These are phyloP conservation scores for Colinus virginianus DNA, from an alignment of 2,113 vertebrate genomes.

Conservation along the genomic window DNA sequence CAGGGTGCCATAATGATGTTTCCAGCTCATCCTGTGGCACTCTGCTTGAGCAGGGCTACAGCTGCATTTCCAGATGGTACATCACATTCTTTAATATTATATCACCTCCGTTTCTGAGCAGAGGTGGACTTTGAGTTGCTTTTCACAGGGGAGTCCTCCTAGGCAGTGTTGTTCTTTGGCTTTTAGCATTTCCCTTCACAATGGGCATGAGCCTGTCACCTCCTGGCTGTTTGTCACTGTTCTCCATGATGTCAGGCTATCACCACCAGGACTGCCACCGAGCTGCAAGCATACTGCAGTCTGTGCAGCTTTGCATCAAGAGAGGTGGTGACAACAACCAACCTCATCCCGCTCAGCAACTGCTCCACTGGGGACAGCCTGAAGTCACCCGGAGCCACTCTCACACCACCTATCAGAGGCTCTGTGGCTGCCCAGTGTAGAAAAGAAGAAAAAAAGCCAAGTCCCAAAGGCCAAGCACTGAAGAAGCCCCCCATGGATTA, in stretches of 20 bases:
- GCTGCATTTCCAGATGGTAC: constrained; percentile 6
- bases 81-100: background rate
- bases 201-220: background rate
- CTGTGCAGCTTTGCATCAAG: background rate
- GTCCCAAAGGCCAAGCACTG: constrained; percentile 15
- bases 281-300: constrained; percentile 6
- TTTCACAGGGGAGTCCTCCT: background rate
- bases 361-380: background rate
- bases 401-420: background rate
- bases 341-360: constrained; percentile 2
- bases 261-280: background rate
- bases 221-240: constrained; percentile 18
- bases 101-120: background rate
- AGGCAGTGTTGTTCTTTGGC: background rate
- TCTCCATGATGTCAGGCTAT: background rate
- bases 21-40: background rate
- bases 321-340: background rate
- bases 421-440: background rate
- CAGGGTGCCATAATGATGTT: background rate
- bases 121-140: background rate
- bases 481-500: constrained; percentile 8
- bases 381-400: background rate
- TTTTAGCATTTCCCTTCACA: constrained; percentile 27
- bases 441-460: background rate
- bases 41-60: background rate